These are phyloP conservation scores for Dendrocincla tyrannina DNA, from an alignment of 2,797 vertebrate genomes.

Conservation along the genomic window DNA sequence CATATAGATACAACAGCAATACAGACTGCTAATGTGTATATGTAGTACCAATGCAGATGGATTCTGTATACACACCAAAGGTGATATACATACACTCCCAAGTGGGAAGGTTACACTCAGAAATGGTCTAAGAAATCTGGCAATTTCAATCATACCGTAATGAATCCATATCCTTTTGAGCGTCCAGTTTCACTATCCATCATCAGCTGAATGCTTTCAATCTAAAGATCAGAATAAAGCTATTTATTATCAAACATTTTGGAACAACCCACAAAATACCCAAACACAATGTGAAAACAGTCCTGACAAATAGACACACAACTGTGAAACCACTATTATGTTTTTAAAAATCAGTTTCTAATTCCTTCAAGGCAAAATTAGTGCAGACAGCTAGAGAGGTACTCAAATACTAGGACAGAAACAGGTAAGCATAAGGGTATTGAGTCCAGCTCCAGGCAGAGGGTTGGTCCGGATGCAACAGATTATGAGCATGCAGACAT, in stretches of 20 bases:
- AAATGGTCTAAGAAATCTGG: not conserved
- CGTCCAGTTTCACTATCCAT: conserved; percentile 95
- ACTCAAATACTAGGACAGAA: not conserved
- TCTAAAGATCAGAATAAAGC: conserved; percentile 74
- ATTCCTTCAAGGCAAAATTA: not conserved
- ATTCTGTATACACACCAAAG: too few relatives aligned
- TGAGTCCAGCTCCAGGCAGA: not conserved
- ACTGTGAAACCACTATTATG: not conserved
- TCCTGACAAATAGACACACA: not conserved
- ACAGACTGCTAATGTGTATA: not conserved
- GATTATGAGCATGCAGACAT: not conserved
- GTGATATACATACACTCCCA: not conserved
- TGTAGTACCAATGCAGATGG: not conserved
- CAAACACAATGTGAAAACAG: not conserved
- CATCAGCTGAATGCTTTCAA: conserved; percentile 98
- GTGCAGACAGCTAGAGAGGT: not conserved
- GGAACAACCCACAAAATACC: not conserved
- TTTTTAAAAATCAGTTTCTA: not conserved
- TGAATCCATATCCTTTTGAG: conserved; percentile 97
- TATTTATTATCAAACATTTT: not conserved
- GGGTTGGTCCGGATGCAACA: not conserved
- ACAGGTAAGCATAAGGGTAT: not conserved
- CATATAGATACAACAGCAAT: not conserved
- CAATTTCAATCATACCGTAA: conserved; percentile 83
- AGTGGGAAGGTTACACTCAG: not conserved